These are phyloP conservation scores for Parnassius apollo DNA, from an alignment of 2,888 invertebrate species.

Conservation along the genomic window DNA sequence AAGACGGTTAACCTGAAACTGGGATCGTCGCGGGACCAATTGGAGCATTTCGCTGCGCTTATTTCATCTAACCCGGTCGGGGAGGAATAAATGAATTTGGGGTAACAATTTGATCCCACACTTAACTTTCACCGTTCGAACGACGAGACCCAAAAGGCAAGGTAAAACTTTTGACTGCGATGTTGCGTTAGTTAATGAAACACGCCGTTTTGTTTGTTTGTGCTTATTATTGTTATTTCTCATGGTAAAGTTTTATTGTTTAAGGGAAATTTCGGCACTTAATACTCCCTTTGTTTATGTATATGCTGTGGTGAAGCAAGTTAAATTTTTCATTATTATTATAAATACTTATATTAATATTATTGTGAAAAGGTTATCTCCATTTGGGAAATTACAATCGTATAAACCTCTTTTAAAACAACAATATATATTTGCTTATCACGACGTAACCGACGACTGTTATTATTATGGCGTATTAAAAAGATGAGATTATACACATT, in stretches of 20 bases:
- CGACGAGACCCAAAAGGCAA: conserved; percentile 38
- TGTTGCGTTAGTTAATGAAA: conserved; percentile 17
- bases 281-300: too few relatives aligned
- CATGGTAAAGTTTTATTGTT: conserved; percentile 13
- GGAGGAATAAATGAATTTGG: conserved; percentile 73
- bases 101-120: conserved; percentile 71
- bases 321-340: too few relatives aligned
- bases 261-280: not conserved
- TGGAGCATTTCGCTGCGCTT: conserved; percentile 49
- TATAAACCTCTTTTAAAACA: too few relatives aligned
- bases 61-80: conserved; percentile 37
- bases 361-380: too few relatives aligned
- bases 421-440: too few relatives aligned
- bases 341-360: too few relatives aligned
- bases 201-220: conserved; percentile 17
- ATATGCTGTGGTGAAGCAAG: too few relatives aligned
- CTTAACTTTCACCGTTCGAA: conserved; percentile 54
- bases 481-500: too few relatives aligned
- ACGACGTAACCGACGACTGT: too few relatives aligned
- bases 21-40: conserved; percentile 67
- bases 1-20: conserved; percentile 61
- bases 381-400: too few relatives aligned
- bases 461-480: too few relatives aligned
- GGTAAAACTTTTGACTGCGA: conserved; percentile 47
- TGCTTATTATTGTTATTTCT: conserved; percentile 10